Conservation (phyloP, 1,140 invertebrate genomes). For the Eufriesea mexicana region DNA sequence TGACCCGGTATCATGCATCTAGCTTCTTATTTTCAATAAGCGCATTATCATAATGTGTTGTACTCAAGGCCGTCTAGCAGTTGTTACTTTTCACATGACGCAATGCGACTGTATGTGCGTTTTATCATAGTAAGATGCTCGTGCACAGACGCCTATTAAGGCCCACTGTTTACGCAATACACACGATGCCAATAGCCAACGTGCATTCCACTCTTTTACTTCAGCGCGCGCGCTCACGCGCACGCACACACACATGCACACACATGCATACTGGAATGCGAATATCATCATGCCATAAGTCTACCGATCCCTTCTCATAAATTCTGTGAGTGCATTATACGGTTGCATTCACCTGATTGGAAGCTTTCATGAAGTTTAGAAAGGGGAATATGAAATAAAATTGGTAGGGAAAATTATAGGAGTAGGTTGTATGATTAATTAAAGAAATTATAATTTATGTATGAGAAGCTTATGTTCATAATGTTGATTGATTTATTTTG, state of each 20-base stretch:
- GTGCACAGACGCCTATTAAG: slow-evolving; percentile 27
- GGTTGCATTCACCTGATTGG: slow-evolving; percentile 36
- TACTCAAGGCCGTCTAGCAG: slow-evolving; percentile 22
- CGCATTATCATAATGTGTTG: slow-evolving; percentile 17
- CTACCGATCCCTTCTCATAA: slow-evolving; percentile 46
- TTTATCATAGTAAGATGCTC: slow-evolving; percentile 45
- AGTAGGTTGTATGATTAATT: too few relatives aligned
- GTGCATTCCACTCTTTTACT: slow-evolving; percentile 49
- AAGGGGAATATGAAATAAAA: background rate
- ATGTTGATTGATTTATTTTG: background rate
- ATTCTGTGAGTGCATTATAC: slow-evolving; percentile 49
- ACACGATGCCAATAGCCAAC: slow-evolving; percentile 26
- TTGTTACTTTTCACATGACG: slow-evolving; percentile 44
- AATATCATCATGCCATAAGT: slow-evolving; percentile 55
- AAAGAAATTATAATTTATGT: too few relatives aligned
- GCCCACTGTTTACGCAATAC: slow-evolving; percentile 37
- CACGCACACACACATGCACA: background rate
- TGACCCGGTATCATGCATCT: background rate
- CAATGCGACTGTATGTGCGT: slow-evolving; percentile 1
- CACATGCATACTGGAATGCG: slow-evolving; percentile 54
- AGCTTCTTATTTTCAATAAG: slow-evolving; percentile 1
- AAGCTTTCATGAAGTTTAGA: background rate
- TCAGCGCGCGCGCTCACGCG: background rate
- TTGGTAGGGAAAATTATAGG: background rate
- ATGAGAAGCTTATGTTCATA: background rate